Percentiles rank a stretch among this genome's conserved stretches.
phyloP scores from a whole-genome alignment of 2,888 invertebrate genomes.

The Rapana venosa region DNA sequence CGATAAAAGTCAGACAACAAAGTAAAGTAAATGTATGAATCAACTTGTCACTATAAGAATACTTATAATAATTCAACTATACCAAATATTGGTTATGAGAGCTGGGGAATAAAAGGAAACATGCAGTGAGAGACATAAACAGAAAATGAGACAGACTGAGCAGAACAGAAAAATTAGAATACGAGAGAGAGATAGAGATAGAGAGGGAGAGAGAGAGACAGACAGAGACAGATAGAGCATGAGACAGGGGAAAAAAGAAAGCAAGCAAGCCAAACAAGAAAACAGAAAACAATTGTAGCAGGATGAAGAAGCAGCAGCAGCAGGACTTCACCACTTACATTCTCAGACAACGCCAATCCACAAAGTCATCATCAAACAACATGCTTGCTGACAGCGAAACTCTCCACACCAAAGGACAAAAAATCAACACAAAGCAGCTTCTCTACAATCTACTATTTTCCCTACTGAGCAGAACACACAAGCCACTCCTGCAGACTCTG shows the following conservation, averaged over 20 bases:
- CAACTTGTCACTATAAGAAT: too few relatives aligned
- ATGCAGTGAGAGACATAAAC: too few relatives aligned
- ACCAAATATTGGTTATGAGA: too few relatives aligned
- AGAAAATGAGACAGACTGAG: too few relatives aligned
- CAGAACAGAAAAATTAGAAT: background rate
- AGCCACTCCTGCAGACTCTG: background rate
- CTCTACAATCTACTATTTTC: background rate
- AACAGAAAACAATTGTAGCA: background rate
- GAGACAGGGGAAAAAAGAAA: background rate
- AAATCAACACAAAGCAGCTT: background rate
- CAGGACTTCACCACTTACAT: background rate
- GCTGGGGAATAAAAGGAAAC: too few relatives aligned
- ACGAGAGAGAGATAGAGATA: background rate
- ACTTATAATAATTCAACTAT: too few relatives aligned
- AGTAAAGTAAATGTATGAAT: too few relatives aligned
- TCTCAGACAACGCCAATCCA: background rate
- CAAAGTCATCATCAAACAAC: slow-evolving; percentile 13
- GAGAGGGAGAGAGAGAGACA: background rate
- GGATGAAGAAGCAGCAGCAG: background rate
- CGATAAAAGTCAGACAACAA: too few relatives aligned
- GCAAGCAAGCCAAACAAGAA: background rate
- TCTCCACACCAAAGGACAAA: background rate
- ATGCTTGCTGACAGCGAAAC: background rate
- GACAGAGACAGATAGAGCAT: background rate
- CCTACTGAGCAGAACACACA: background rate